phyloP scores from a whole-genome alignment of 2,113 vertebrate genomes.

The Damaliscus lunatus region DNA sequence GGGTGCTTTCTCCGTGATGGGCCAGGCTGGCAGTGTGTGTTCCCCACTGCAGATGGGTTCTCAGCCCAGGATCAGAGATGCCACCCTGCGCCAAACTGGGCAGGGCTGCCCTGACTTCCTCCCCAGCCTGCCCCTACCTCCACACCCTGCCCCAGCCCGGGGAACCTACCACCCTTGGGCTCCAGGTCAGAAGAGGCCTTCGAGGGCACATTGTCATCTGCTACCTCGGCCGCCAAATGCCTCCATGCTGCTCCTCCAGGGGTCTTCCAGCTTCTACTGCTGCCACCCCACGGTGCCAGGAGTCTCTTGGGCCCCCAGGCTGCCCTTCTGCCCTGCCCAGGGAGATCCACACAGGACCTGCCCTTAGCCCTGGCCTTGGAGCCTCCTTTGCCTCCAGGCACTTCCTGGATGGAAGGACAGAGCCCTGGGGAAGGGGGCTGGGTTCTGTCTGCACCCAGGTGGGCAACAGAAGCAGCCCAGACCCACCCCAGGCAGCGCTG shows the following conservation, averaged over 20 bases:
- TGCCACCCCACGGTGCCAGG: background rate
- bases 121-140: background rate
- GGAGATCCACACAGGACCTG: background rate
- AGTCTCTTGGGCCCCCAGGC: background rate
- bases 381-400: background rate
- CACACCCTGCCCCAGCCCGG: background rate
- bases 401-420: background rate
- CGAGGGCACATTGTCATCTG: background rate
- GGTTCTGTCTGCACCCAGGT: background rate
- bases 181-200: background rate
- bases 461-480: background rate
- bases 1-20: background rate
- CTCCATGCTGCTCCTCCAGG: too few species aligned
- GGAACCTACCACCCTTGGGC: background rate
- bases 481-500: background rate
- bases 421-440: background rate
- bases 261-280: background rate
- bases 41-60: background rate
- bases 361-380: background rate
- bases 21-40: background rate
- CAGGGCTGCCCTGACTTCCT: background rate
- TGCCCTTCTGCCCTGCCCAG: background rate
- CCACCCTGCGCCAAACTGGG: background rate
- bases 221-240: background rate
- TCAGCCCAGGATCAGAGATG: background rate